Percentiles rank a stretch among this genome's conserved stretches.
These are phyloP conservation scores for Tillus elongatus DNA, from an alignment of 2,888 invertebrate genomes.

Conservation along the genomic window DNA sequence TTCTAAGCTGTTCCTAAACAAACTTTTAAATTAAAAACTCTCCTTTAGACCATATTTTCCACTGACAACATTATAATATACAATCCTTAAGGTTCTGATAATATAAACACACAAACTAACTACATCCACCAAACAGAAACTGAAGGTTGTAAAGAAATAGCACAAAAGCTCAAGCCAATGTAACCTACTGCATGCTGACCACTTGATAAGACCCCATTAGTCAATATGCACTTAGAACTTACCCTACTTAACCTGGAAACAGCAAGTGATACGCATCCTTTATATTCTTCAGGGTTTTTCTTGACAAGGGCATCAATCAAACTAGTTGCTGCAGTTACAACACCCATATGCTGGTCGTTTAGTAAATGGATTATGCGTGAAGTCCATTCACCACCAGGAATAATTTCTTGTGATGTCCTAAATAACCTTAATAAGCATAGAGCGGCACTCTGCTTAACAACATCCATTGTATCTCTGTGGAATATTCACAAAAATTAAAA, in stretches of 20 bases:
- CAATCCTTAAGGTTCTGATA: too few relatives aligned
- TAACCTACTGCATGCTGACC: too few relatives aligned
- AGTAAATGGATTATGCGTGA: slow-evolving; percentile 96
- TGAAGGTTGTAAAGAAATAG: slow-evolving; percentile 10
- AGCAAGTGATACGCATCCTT: slow-evolving; percentile 95
- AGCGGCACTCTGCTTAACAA: slow-evolving; percentile 98
- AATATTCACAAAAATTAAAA: slow-evolving; percentile 7
- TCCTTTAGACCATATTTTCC: too few relatives aligned
- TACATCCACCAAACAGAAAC: too few relatives aligned
- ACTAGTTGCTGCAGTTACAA: slow-evolving; percentile 97
- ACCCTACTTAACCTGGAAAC: slow-evolving; percentile 92
- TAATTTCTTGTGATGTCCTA: slow-evolving; percentile 91
- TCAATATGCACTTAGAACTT: too few relatives aligned
- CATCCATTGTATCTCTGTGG: slow-evolving; percentile 97
- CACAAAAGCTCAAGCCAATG: slow-evolving; percentile 8
- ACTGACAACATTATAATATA: too few relatives aligned
- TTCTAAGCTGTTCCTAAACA: too few relatives aligned
- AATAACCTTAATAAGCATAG: slow-evolving; percentile 89
- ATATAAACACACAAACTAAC: too few relatives aligned
- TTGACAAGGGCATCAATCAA: slow-evolving; percentile 97
- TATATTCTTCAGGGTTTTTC: slow-evolving; percentile 98
- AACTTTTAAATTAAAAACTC: too few relatives aligned
- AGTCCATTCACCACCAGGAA: slow-evolving; percentile 97
- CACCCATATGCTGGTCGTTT: slow-evolving; percentile 99
- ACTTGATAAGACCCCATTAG: too few relatives aligned